These are phyloP conservation scores for Sepioteuthis lessoniana DNA, from an alignment of 2,888 invertebrate species.

Conservation along the genomic window DNA sequence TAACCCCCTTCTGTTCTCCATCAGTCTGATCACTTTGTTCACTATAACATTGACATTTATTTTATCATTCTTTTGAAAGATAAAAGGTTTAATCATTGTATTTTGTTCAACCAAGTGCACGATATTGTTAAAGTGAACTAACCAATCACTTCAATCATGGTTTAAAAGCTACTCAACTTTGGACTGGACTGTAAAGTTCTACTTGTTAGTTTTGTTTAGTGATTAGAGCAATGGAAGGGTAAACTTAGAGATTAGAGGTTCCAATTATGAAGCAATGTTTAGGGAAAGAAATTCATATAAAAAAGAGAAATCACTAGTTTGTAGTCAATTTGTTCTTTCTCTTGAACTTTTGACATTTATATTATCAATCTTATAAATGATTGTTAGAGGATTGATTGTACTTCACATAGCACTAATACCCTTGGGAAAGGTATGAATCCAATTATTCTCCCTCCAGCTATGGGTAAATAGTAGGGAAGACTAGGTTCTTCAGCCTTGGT, in stretches of 20 bases:
- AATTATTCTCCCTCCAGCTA: too few relatives aligned
- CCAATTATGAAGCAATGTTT: not conserved
- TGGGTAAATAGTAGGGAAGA: too few relatives aligned
- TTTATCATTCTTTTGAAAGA: not conserved
- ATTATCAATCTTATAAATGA: too few relatives aligned
- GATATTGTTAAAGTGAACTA: not conserved
- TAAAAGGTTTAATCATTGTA: conserved; percentile 4
- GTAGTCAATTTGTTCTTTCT: too few relatives aligned
- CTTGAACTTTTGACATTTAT: too few relatives aligned
- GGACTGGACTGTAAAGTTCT: not conserved
- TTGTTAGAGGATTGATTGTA: too few relatives aligned
- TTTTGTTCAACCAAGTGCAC: conserved; percentile 20
- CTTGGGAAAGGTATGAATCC: too few relatives aligned
- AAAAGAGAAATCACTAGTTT: too few relatives aligned
- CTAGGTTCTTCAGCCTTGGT: too few relatives aligned
- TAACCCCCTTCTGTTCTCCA: not conserved
- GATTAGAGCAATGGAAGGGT: not conserved
- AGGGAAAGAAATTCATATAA: not conserved
- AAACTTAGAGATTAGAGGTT: not conserved
- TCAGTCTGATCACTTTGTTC: not conserved
- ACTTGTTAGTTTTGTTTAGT: not conserved
- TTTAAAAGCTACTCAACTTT: not conserved
- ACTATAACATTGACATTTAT: not conserved
- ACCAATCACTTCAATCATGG: not conserved
- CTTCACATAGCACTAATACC: too few relatives aligned